Conservation (phyloP, 2,797 vertebrate genomes). For the Macropodus opercularis region DNA sequence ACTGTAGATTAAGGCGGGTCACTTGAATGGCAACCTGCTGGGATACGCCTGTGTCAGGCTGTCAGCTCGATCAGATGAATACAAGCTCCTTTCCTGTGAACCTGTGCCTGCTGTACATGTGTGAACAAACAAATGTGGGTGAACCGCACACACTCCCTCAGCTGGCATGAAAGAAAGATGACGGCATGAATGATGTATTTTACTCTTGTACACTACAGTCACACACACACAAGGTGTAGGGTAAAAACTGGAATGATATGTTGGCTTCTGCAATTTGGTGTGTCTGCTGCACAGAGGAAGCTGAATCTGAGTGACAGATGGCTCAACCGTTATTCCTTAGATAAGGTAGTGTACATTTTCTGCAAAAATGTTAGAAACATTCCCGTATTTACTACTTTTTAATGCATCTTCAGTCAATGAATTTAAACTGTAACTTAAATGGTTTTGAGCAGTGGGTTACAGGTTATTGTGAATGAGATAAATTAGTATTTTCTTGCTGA, state of each 20-base stretch:
- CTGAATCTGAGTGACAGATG: constrained; percentile 19
- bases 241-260: constrained; percentile 1
- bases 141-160: constrained; percentile 25
- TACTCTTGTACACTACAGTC: constrained; percentile 47
- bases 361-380: no score
- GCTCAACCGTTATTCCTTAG: neutral
- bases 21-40: constrained; percentile 20
- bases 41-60: constrained; percentile 19
- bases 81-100: constrained; percentile 4
- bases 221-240: constrained; percentile 17
- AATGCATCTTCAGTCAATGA: no score
- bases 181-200: constrained; percentile 62
- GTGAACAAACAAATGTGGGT: constrained; percentile 50
- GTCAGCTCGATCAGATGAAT: constrained; percentile 1
- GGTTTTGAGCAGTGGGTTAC: neutral
- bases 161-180: constrained; percentile 65
- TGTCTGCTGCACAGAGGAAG: constrained; percentile 12
- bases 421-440: no score
- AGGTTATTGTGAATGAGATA: neutral
- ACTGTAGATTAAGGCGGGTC: constrained; percentile 48
- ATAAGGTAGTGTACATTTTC: no score
- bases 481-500: no score
- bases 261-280: constrained; percentile 12
- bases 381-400: no score
- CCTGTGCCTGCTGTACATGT: neutral